These are phyloP conservation scores for Andrena chrysosceles DNA, from an alignment of 2,888 invertebrate genomes.

Conservation along the genomic window DNA sequence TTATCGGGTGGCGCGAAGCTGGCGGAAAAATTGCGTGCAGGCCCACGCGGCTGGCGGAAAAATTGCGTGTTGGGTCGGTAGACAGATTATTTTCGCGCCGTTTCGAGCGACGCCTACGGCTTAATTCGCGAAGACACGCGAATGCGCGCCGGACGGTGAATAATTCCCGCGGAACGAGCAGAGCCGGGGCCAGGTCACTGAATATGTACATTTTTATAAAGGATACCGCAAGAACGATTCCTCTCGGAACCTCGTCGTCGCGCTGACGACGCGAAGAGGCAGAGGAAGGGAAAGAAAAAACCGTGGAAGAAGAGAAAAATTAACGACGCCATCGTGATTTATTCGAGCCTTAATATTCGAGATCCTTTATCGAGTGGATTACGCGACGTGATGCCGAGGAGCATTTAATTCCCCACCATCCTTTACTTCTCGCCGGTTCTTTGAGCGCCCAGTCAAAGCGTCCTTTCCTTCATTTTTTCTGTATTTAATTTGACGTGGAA, in stretches of 20 bases:
- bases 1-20: conserved; percentile 1
- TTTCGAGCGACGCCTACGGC: conserved; percentile 61
- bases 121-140: conserved; percentile 67
- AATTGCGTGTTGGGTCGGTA: conserved; percentile 61
- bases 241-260: conserved; percentile 30
- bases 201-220: conserved; percentile 68
- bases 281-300: not conserved
- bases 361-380: conserved; percentile 35
- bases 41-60: conserved; percentile 28
- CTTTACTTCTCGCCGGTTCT: not conserved
- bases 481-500: not conserved
- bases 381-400: conserved; percentile 7
- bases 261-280: conserved; percentile 17
- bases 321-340: conserved; percentile 34
- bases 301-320: conserved; percentile 11
- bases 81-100: conserved; percentile 69
- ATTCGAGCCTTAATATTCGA: conserved; percentile 25
- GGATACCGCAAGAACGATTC: conserved; percentile 39
- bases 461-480: not conserved
- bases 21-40: conserved; percentile 48
- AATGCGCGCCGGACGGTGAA: conserved; percentile 56
- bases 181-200: conserved; percentile 40
- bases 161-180: conserved; percentile 52
- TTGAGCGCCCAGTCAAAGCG: no score
- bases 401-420: conserved; percentile 11